Conservation (phyloP, 2,113 vertebrate genomes). For the Camarhynchus parvulus region DNA sequence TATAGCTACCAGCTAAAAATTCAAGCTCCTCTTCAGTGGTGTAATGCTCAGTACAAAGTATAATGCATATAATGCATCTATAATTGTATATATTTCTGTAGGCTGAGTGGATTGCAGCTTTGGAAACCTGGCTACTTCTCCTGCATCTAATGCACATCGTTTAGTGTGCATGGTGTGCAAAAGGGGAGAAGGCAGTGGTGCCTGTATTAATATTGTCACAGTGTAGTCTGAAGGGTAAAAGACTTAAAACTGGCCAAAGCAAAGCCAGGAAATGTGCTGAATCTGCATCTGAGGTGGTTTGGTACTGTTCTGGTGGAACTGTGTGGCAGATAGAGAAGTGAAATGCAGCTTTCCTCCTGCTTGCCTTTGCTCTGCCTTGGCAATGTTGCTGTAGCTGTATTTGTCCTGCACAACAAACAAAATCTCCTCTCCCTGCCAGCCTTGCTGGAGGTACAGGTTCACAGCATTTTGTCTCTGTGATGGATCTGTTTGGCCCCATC, state of each 20-base stretch:
- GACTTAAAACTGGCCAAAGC: not conserved
- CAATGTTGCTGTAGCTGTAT: not conserved
- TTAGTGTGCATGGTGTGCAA: not conserved
- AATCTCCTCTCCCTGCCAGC: not conserved
- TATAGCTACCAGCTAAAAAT: not conserved
- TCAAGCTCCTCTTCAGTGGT: not conserved
- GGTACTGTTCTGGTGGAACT: not conserved
- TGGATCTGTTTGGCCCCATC: not conserved
- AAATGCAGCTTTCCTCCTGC: not conserved
- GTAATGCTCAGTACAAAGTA: not conserved
- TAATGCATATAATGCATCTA: not conserved
- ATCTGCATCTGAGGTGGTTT: not conserved
- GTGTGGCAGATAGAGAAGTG: not conserved
- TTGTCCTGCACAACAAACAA: not conserved
- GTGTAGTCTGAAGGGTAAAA: not conserved
- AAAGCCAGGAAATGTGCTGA: not conserved
- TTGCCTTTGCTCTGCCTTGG: not conserved
- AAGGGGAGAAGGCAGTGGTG: not conserved
- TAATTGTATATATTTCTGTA: not conserved
- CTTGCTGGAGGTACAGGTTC: not conserved
- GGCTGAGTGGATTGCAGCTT: not conserved
- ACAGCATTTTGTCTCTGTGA: not conserved
- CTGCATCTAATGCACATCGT: not conserved
- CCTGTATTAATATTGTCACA: not conserved
- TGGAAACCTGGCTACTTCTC: not conserved